These are phyloP conservation scores for Chrysochloris asiatica DNA, from an alignment of 2,113 vertebrate genomes.

Conservation along the genomic window DNA sequence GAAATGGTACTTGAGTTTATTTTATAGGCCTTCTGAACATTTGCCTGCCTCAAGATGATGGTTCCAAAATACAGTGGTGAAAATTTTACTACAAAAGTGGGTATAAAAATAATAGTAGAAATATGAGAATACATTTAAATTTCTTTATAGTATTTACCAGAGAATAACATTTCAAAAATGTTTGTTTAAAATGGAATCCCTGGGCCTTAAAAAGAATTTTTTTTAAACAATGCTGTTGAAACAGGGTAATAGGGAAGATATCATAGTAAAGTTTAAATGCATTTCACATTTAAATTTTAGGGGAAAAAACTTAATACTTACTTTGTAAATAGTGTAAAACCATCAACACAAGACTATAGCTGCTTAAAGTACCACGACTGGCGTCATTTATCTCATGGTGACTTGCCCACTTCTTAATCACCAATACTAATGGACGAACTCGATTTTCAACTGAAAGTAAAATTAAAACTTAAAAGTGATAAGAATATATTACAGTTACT, in stretches of 20 bases:
- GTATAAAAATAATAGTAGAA: slow-evolving; percentile 58
- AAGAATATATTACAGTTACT: slow-evolving; percentile 41
- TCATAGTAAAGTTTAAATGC: slow-evolving; percentile 52
- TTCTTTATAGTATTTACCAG: slow-evolving; percentile 61
- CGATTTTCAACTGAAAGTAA: slow-evolving; percentile 92
- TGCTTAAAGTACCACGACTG: slow-evolving; percentile 97
- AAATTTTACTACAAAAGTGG: slow-evolving; percentile 52
- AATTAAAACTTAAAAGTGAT: slow-evolving; percentile 80
- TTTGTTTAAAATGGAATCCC: slow-evolving; percentile 21
- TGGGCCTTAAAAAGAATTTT: slow-evolving; percentile 11
- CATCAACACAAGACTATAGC: slow-evolving; percentile 97
- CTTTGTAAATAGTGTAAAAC: slow-evolving; percentile 99
- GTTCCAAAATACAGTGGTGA: not conserved
- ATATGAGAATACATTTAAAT: slow-evolving; percentile 31
- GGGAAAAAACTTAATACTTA: slow-evolving; percentile 85
- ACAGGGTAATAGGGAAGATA: slow-evolving; percentile 40
- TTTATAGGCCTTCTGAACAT: slow-evolving; percentile 48
- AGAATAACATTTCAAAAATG: slow-evolving; percentile 42
- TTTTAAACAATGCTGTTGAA: slow-evolving; percentile 42
- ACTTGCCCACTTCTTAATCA: slow-evolving; percentile 96
- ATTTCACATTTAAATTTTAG: slow-evolving; percentile 56
- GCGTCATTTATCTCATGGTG: slow-evolving; percentile 95
- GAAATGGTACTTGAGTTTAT: slow-evolving; percentile 62
- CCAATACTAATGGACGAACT: slow-evolving; percentile 93
- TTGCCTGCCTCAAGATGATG: slow-evolving; percentile 53